phyloP scores from a whole-genome alignment of 2,888 invertebrate genomes.

The Neoitamus cyanurus region DNA sequence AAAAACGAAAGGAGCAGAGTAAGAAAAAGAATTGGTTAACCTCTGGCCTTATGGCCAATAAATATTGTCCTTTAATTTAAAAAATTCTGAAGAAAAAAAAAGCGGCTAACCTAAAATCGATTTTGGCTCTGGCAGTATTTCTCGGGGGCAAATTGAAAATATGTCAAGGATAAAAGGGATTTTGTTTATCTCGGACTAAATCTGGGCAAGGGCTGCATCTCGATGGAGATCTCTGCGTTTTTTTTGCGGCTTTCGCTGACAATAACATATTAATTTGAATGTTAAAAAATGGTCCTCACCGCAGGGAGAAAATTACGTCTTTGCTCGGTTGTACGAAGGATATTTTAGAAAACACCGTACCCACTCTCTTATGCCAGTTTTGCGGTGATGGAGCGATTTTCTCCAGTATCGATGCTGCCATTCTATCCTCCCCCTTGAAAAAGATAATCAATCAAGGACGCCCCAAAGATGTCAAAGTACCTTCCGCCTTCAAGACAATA shows the following conservation, averaged over 20 bases:
- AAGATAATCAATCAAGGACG: slow-evolving; percentile 26
- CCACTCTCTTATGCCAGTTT: background rate
- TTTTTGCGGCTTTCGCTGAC: background rate
- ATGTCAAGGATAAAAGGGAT: slow-evolving; percentile 50
- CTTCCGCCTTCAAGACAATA: slow-evolving; percentile 7
- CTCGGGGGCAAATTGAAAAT: slow-evolving; percentile 49
- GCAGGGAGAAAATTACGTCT: background rate
- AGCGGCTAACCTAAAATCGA: slow-evolving; percentile 41
- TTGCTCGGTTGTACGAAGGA: background rate
- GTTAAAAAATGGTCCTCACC: background rate
- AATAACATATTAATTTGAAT: slow-evolving; percentile 32
- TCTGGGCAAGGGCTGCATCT: slow-evolving; percentile 5
- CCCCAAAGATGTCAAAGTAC: slow-evolving; percentile 18
- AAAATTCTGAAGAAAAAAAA: slow-evolving; percentile 43
- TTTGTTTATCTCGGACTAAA: slow-evolving; percentile 48
- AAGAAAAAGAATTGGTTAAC: slow-evolving; percentile 46
- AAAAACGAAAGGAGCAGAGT: background rate
- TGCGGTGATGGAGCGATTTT: background rate
- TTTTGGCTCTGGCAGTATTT: slow-evolving; percentile 45
- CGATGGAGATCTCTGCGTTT: background rate
- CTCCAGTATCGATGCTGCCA: background rate
- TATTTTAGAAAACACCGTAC: background rate
- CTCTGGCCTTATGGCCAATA: slow-evolving; percentile 46
- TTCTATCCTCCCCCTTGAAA: background rate
- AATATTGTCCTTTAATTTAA: slow-evolving; percentile 51